Evolutionary conservation across 1,140 invertebrate species (phyloP).

Genomic region (Oncopodura yosiiana): DNA sequence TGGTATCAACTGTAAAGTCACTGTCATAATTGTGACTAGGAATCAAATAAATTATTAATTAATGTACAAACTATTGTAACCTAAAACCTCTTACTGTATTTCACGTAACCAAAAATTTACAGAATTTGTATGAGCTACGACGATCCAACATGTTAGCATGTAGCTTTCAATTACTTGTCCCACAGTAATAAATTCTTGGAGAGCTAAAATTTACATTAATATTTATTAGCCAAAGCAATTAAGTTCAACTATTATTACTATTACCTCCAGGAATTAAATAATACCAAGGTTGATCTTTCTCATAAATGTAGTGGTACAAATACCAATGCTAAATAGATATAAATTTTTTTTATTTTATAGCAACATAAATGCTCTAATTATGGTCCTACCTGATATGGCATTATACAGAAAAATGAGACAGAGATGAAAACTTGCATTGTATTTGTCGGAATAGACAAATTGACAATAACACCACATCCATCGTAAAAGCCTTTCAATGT

Average conservation of each 20-base stretch:
- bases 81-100: background rate
- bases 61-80: background rate
- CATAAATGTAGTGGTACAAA: conserved; percentile 7
- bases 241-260: background rate
- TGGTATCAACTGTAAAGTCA: too few relatives aligned
- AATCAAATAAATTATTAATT: too few relatives aligned
- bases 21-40: too few relatives aligned
- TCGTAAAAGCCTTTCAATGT: conserved; percentile 7
- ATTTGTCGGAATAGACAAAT: conserved; percentile 8
- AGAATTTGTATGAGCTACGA: conserved; percentile 2
- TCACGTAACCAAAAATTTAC: conserved; percentile 1
- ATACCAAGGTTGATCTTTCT: conserved; percentile 8
- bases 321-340: too few relatives aligned
- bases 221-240: background rate
- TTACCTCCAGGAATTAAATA: conserved; percentile 1
- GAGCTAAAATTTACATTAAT: too few relatives aligned
- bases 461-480: conserved; percentile 11
- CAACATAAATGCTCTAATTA: too few relatives aligned
- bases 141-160: background rate
- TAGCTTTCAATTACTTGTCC: background rate
- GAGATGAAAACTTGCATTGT: conserved; percentile 2
- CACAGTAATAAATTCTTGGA: conserved; percentile 4
- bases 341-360: too few relatives aligned
- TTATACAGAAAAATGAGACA: conserved; percentile 3
- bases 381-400: conserved; percentile 15